A percentile compares a stretch with the other conserved stretches of the same genome.
Conservation (phyloP, 2,797 vertebrate species). For the Catharus ustulatus region DNA sequence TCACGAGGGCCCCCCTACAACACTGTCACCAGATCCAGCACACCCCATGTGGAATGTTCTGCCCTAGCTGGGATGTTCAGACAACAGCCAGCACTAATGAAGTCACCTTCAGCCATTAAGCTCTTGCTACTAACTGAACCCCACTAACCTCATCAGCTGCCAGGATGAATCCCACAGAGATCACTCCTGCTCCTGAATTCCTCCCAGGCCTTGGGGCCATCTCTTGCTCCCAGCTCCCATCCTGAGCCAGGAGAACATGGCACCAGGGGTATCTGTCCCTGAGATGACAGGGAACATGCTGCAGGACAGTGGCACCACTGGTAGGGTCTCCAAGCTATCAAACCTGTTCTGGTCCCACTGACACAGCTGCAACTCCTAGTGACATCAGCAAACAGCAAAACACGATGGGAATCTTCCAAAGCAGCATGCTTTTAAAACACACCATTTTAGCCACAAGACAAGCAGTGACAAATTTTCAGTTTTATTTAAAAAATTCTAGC, state of each 20-base stretch:
- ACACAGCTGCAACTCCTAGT: not conserved
- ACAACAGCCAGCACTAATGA: not conserved
- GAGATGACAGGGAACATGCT: not conserved
- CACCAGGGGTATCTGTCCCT: not conserved
- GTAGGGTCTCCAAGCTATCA: not conserved
- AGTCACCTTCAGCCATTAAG: not conserved
- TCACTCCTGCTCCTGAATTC: not conserved
- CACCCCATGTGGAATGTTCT: not conserved
- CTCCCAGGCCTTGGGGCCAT: not conserved
- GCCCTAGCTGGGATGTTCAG: not conserved
- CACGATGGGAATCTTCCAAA: not conserved
- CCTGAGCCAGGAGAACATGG: fast-evolving
- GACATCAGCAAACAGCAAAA: not conserved
- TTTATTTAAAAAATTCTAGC: slow-evolving; percentile 83
- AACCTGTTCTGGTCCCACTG: not conserved
- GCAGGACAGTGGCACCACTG: not conserved
- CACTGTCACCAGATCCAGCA: not conserved
- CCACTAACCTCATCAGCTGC: not conserved
- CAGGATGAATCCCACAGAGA: not conserved
- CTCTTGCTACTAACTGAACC: not conserved
- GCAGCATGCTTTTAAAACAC: not conserved
- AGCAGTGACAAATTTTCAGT: slow-evolving; percentile 59
- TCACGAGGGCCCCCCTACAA: fast-evolving
- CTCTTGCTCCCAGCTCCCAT: not conserved
- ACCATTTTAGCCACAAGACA: not conserved